Evolutionary conservation across 2,797 vertebrate species (phyloP).

Genomic region (Catostomus latipinnis): DNA sequence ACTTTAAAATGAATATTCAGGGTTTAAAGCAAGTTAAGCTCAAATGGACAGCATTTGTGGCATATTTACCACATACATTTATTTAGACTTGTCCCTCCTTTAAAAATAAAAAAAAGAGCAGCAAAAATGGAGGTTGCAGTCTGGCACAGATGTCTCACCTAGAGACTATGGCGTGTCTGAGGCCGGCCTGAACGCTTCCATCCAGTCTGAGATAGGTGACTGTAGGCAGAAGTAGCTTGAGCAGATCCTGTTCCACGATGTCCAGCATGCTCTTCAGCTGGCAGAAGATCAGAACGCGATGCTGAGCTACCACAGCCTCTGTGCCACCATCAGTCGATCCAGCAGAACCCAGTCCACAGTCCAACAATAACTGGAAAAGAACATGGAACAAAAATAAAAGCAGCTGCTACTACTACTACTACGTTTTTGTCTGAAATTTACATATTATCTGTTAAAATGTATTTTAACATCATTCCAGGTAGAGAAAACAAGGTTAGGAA

Average conservation of each 20-base stretch:
- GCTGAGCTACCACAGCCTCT: constrained; percentile 95
- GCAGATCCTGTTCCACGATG: constrained; percentile 97
- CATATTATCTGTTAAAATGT: no score
- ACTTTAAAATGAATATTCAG: no score
- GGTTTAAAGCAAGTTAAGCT: no score
- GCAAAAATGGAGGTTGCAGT: no score
- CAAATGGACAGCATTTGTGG: no score
- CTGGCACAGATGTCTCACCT: constrained; percentile 74
- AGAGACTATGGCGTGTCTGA: constrained; percentile 95
- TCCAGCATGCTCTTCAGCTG: constrained; percentile 99
- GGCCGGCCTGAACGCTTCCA: constrained; percentile 94
- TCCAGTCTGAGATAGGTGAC: constrained; percentile 94
- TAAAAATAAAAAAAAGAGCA: no score
- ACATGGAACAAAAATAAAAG: not conserved
- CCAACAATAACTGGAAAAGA: constrained; percentile 85
- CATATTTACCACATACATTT: no score
- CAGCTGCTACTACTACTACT: not conserved
- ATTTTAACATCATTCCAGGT: no score
- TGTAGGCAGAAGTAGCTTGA: constrained; percentile 92
- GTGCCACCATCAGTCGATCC: constrained; percentile 88
- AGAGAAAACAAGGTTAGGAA: not conserved
- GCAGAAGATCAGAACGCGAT: constrained; percentile 98
- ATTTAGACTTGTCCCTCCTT: no score
- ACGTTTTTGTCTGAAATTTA: no score
- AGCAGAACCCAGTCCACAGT: constrained; percentile 91